Evolutionary conservation across 2,113 vertebrate genomes (phyloP).

Genomic region (Hippocampus abdominalis): DNA sequence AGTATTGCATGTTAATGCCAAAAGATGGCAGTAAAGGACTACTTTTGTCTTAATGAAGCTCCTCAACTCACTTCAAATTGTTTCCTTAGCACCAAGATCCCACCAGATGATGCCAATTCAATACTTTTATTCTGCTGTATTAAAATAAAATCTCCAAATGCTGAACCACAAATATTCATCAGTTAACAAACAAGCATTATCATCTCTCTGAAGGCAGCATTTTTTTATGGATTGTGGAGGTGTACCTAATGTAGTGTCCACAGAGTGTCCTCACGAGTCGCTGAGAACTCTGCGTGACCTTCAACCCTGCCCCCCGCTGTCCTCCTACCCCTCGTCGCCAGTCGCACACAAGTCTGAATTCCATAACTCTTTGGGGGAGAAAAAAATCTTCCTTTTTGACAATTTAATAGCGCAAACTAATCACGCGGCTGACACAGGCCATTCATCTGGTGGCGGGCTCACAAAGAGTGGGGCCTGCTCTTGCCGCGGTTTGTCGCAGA

Average conservation of each 20-base stretch:
- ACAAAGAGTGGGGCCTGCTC: conserved; percentile 83
- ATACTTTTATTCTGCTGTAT: too few species aligned
- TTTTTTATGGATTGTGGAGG: not conserved
- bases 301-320: conserved; percentile 68
- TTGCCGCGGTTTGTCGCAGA: conserved; percentile 59
- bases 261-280: conserved; percentile 41
- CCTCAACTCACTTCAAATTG: not conserved
- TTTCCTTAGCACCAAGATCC: too few species aligned
- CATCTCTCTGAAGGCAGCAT: not conserved
- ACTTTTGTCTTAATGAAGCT: not conserved
- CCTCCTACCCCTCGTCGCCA: conserved; percentile 26
- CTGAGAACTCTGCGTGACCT: conserved; percentile 80
- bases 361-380: conserved; percentile 78
- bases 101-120: too few species aligned
- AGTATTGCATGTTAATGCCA: not conserved
- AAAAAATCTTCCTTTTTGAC: conserved; percentile 86
- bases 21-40: not conserved
- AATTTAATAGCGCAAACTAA: conserved; percentile 93
- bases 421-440: conserved; percentile 87
- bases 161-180: too few species aligned
- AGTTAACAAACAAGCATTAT: not conserved
- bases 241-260: conserved; percentile 24
- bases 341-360: conserved; percentile 73
- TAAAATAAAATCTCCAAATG: too few species aligned
- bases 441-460: conserved; percentile 86